Percentiles rank a stretch among this genome's conserved stretches.
These are phyloP conservation scores for Pachliopta kotzebuea DNA, from an alignment of 2,888 invertebrate species.

Conservation along the genomic window DNA sequence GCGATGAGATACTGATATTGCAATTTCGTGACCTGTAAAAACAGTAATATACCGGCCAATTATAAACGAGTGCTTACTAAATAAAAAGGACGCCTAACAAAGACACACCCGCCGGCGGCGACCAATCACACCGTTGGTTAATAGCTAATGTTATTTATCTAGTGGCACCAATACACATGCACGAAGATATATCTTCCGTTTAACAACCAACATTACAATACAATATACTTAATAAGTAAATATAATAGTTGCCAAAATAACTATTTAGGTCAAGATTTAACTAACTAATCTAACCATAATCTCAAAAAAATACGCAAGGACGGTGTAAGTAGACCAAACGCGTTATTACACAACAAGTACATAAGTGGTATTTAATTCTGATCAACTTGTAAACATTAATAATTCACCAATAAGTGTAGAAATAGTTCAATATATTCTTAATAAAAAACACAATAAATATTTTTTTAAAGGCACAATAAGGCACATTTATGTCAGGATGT, in stretches of 20 bases:
- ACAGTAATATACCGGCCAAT: constrained; percentile 8
- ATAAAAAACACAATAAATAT: constrained; percentile 73
- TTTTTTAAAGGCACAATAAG: constrained; percentile 76
- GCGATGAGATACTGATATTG: constrained; percentile 25
- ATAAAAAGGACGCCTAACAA: constrained; percentile 1
- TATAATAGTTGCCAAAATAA: constrained; percentile 64
- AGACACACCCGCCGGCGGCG: constrained; percentile 33
- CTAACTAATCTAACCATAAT: constrained; percentile 72
- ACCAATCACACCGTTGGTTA: constrained; percentile 29
- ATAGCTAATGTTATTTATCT: constrained; percentile 51
- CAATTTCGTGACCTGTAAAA: constrained; percentile 21
- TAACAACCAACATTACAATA: constrained; percentile 44
- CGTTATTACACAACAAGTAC: constrained; percentile 58
- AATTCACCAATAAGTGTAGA: constrained; percentile 65
- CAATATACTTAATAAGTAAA: constrained; percentile 41
- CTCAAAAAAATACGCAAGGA: constrained; percentile 78
- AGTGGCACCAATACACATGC: constrained; percentile 58
- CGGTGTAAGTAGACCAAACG: constrained; percentile 77
- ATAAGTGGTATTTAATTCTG: constrained; percentile 56
- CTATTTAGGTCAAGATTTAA: constrained; percentile 63
- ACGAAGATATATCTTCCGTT: constrained; percentile 49
- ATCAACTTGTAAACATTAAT: constrained; percentile 46
- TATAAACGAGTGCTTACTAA: neutral
- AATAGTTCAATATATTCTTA: constrained; percentile 66
- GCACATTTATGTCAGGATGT: constrained; percentile 76